phyloP scores from a whole-genome alignment of 2,797 vertebrate species.

The Sebastes steindachneri region DNA sequence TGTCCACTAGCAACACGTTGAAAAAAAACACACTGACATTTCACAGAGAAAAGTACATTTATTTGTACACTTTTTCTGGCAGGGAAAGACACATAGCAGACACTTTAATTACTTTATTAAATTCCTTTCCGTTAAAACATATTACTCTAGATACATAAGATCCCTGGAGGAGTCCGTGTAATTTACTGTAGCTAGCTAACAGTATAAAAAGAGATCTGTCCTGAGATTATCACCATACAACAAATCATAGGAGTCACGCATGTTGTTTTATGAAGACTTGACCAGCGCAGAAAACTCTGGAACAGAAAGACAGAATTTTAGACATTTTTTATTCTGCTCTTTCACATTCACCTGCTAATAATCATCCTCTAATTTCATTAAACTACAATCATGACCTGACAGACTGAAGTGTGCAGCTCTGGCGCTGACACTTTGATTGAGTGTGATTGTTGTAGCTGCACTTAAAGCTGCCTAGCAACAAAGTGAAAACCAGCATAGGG shows the following conservation, averaged over 20 bases:
- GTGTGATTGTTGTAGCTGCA: neutral
- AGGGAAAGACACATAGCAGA: constrained; percentile 34
- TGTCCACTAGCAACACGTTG: neutral
- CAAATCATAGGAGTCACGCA: neutral
- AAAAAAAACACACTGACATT: neutral
- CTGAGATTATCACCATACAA: constrained; percentile 13
- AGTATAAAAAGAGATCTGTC: neutral
- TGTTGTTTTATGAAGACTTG: constrained; percentile 71
- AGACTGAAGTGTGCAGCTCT: constrained; percentile 9
- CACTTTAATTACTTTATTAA: neutral
- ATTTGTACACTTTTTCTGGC: constrained; percentile 37
- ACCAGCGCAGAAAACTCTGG: constrained; percentile 80
- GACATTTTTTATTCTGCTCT: neutral
- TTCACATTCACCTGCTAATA: neutral
- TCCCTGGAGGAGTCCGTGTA: neutral
- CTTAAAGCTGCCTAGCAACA: constrained; percentile 9
- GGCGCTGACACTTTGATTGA: constrained; percentile 4
- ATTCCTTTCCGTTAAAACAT: neutral
- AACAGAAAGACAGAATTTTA: neutral
- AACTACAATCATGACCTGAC: neutral
- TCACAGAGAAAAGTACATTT: constrained; percentile 20
- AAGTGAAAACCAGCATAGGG: neutral
- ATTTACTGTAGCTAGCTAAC: too few species aligned
- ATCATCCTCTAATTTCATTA: neutral
- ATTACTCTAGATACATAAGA: neutral